Percentiles rank a stretch among this genome's conserved stretches.
Evolutionary conservation across 2,113 vertebrate species (phyloP).

Genomic region (Pachycephala philippinensis): DNA sequence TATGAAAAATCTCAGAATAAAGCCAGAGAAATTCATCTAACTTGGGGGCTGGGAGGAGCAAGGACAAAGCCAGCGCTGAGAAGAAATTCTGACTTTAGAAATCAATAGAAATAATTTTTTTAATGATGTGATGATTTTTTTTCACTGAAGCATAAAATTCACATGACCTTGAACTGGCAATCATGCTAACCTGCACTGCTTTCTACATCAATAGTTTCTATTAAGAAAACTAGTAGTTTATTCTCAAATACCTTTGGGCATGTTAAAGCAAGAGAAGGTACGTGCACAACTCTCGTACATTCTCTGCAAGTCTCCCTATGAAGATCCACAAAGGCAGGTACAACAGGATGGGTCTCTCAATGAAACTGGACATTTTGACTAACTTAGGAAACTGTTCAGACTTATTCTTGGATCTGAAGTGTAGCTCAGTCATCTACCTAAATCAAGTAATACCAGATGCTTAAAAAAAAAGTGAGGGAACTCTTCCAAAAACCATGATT

Average conservation of each 20-base stretch:
- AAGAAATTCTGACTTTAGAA: not conserved
- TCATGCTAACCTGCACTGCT: not conserved
- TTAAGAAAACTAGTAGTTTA: not conserved
- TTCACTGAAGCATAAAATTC: not conserved
- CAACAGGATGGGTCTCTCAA: not conserved
- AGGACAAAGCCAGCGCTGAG: not conserved
- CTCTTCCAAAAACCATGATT: not conserved
- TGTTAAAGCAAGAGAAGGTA: not conserved
- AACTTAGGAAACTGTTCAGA: not conserved
- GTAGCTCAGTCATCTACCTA: not conserved
- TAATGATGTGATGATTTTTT: not conserved
- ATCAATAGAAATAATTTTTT: not conserved
- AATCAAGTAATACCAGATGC: not conserved
- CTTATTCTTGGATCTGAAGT: not conserved
- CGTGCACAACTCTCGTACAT: too few relatives aligned
- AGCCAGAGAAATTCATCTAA: not conserved
- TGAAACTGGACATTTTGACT: not conserved
- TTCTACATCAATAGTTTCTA: not conserved
- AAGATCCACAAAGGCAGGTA: not conserved
- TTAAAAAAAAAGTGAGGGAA: not conserved
- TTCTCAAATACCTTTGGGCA: not conserved
- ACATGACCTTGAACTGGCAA: not conserved
- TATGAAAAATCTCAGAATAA: not conserved
- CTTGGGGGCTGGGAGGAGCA: not conserved
- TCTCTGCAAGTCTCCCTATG: not conserved